Conservation (phyloP, 2,797 vertebrate genomes). For the Muscicapa comitata region DNA sequence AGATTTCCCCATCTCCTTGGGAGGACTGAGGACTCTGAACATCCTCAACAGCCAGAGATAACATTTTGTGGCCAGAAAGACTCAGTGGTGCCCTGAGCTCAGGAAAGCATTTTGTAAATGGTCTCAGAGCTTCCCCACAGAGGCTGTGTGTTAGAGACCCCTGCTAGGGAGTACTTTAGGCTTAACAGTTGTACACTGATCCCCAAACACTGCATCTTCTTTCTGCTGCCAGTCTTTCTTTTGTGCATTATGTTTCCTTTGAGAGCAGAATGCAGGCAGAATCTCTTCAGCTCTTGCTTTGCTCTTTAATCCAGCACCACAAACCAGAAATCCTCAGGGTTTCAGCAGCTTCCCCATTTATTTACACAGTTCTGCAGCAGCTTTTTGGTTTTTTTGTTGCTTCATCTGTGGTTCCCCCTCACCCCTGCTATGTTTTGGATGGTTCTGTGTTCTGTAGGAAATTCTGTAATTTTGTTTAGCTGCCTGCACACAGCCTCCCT, state of each 20-base stretch:
- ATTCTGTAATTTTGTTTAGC: background rate
- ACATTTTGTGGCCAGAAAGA: background rate
- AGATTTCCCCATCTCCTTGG: background rate
- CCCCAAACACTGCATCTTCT: background rate
- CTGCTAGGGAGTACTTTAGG: background rate
- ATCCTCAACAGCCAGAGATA: background rate
- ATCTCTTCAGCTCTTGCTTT: background rate
- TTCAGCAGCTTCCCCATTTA: constrained; percentile 14
- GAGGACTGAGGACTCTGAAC: background rate
- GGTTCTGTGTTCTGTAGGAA: background rate
- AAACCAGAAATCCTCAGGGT: background rate
- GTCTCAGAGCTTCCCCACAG: background rate
- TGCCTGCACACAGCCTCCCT: background rate
- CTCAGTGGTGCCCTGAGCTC: background rate
- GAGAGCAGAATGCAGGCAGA: background rate
- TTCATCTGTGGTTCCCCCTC: background rate
- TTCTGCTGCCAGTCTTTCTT: background rate
- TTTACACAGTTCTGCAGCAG: background rate
- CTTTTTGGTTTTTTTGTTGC: constrained; percentile 29
- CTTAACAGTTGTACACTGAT: background rate
- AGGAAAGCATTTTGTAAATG: background rate
- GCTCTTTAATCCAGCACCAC: background rate
- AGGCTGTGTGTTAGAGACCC: background rate
- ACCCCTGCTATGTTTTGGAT: background rate
- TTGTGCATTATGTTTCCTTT: background rate